Evolutionary conservation across 2,797 vertebrate species (phyloP).

Genomic region (Eptatretus atami): DNA sequence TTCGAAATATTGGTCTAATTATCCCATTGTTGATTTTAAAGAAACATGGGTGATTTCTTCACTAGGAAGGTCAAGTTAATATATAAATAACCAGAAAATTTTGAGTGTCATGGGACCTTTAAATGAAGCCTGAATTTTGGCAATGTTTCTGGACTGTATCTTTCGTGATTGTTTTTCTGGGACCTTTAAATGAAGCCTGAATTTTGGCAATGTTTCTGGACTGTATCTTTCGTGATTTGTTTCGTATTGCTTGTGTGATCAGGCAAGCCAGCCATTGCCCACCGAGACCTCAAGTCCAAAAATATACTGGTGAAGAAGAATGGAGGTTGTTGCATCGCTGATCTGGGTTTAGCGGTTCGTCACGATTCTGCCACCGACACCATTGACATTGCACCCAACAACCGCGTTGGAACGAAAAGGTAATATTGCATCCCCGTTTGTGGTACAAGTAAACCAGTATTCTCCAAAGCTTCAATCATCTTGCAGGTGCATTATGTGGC

Average conservation of each 20-base stretch:
- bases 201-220: no score
- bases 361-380: conserved; percentile 50
- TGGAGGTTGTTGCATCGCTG: conserved; percentile 56
- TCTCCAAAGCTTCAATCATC: not conserved
- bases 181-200: no score
- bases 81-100: no score
- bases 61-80: no score
- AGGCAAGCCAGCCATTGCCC: conserved; percentile 89
- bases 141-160: no score
- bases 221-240: no score
- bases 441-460: not conserved
- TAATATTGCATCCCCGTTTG: conserved; percentile 11
- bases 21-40: no score
- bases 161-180: no score
- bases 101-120: no score
- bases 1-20: no score
- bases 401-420: conserved; percentile 81
- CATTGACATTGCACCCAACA: conserved; percentile 62
- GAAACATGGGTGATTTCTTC: no score
- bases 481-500: not conserved
- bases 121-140: no score
- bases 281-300: conserved; percentile 83
- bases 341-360: conserved; percentile 73
- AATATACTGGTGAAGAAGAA: conserved; percentile 84
- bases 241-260: not conserved